Base-by-base conservation (phyloP, 2,888 invertebrate genomes). In the Patella ulyssiponensis region DNA sequence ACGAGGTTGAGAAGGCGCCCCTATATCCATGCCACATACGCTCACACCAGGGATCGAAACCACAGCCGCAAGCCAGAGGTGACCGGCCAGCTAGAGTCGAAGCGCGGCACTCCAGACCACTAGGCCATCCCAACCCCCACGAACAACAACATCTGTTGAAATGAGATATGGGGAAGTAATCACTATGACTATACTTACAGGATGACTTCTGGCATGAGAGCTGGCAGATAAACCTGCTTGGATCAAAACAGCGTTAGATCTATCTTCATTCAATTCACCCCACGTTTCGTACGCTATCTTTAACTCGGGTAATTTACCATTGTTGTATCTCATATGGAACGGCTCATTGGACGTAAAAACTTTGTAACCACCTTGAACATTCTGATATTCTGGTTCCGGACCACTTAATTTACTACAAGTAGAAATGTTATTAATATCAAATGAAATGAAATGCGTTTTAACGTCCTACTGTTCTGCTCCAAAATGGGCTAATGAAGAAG, bases 231-330 rank as follows among this genome's bases (percentile, higher is more conserved):
- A 82, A 0, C 91, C 91, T 33, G 90, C 87, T 74, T 85, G 84
- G 4, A 91, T 81, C 11, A 91, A 75, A n/a, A 91, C 88, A 52
- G 90, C 91, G 79, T 91, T 91, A 79, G 84, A 83, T 76, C 83
- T 84, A 20, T 86, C 85, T 56, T 86, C 85, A 78, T 91, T 91
- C 54, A 91, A 82, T 64, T 86, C 79, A 23, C 91, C 91, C 91
- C 91, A 91, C 0, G 91, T 91, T 81, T 91, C 91, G 73, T 91
- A 91, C 0, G 91, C 91, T 12, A 91, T 79, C 0, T 86, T 81
- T 27, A 91, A 73, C 64, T 88, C 86, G 0, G 91, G 91, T n/a
- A 91, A 77, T 0, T 88, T 81, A 0, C 88, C 88, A 7, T 85
- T 78, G 72, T 88, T 86, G 77, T 89, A 88, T 78, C 88, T 88